These are phyloP conservation scores for Creontiades dilutus DNA, from an alignment of 2,888 invertebrate species.

Conservation along the genomic window DNA sequence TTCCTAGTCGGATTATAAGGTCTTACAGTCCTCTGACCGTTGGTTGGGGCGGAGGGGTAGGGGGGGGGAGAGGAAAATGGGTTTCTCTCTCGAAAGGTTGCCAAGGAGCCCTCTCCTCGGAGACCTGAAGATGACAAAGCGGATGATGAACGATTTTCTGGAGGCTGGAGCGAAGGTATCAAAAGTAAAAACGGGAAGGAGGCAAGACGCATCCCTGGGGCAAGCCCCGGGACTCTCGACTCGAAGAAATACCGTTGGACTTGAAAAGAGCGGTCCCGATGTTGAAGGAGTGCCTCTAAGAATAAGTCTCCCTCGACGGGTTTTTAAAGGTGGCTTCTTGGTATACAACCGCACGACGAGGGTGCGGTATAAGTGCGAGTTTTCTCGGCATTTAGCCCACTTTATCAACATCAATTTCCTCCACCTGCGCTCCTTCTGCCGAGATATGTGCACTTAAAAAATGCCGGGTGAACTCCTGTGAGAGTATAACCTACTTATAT, in stretches of 20 bases:
- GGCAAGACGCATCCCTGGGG: slow-evolving; percentile 40
- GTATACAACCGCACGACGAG: neutral
- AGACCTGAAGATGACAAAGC: slow-evolving; percentile 65
- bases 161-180: slow-evolving; percentile 12
- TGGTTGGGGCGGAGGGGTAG: neutral
- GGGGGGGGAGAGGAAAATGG: slow-evolving; percentile 14
- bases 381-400: neutral
- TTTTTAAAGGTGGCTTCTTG: neutral
- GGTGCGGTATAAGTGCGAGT: neutral
- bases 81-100: slow-evolving; percentile 33
- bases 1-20: slow-evolving; percentile 47
- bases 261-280: neutral
- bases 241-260: slow-evolving; percentile 50
- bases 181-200: slow-evolving; percentile 36
- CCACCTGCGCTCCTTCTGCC: neutral
- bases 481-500: too few relatives aligned
- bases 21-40: neutral
- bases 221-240: slow-evolving; percentile 15
- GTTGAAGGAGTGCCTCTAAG: slow-evolving; percentile 9
- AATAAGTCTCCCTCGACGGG: neutral
- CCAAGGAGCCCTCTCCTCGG: neutral
- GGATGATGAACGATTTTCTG: slow-evolving; percentile 65
- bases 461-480: too few relatives aligned
- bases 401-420: neutral
- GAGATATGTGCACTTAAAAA: too few relatives aligned